Percentiles rank a stretch among this genome's conserved stretches.
Conservation (phyloP, 2,797 vertebrate genomes). For the Sciurus carolinensis region DNA sequence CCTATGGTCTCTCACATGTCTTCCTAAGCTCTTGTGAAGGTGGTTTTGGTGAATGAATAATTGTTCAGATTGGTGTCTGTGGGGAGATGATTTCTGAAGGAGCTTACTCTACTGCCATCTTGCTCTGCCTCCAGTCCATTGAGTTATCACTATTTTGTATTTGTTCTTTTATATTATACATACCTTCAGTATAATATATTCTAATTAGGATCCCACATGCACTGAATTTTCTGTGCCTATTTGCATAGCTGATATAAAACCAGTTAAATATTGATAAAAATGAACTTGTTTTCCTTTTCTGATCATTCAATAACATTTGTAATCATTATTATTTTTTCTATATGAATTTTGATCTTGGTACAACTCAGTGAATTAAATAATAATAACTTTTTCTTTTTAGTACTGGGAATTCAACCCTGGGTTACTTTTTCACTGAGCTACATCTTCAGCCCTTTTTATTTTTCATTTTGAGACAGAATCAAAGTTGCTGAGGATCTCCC, state of each 20-base stretch:
- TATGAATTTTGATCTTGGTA: neutral
- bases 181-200: no score
- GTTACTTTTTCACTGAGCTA: no score
- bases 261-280: neutral
- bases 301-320: neutral
- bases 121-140: no score
- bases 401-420: no score
- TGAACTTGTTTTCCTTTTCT: slow-evolving; percentile 30
- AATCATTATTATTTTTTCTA: neutral
- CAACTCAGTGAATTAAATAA: neutral
- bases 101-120: neutral
- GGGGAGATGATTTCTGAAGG: neutral
- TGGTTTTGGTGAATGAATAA: neutral
- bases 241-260: neutral
- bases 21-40: neutral
- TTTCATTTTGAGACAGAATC: no score
- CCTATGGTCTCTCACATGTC: neutral
- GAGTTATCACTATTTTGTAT: no score
- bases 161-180: no score
- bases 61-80: neutral
- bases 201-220: no score
- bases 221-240: neutral
- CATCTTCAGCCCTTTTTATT: no score
- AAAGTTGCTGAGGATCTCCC: no score
- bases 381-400: neutral